Conservation (phyloP, 2,888 invertebrate genomes). For the Cecidostiba fungosa region DNA sequence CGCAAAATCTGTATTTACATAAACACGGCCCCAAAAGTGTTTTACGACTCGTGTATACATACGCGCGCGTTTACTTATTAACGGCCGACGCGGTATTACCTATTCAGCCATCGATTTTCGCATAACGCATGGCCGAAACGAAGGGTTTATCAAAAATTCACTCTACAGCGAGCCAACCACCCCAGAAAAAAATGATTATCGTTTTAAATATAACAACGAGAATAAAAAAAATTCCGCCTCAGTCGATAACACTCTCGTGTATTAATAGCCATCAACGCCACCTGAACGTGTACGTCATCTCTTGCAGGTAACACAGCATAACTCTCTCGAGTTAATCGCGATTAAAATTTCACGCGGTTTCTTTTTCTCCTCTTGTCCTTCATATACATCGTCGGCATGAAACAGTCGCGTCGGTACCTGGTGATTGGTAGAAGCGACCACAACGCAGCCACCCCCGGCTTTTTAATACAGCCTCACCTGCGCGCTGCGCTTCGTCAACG, state of each 20-base stretch:
- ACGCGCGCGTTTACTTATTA: slow-evolving; percentile 46
- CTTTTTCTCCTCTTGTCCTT: slow-evolving; percentile 23
- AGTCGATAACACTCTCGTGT: not conserved
- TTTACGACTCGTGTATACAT: slow-evolving; percentile 39
- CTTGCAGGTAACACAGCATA: not conserved
- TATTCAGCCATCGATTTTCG: slow-evolving; percentile 57
- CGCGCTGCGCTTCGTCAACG: slow-evolving; percentile 75
- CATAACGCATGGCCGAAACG: slow-evolving; percentile 32
- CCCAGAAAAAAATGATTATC: not conserved
- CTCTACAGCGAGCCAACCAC: not conserved
- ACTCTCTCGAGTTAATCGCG: not conserved
- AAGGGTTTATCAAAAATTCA: slow-evolving; percentile 43
- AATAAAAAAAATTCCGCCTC: not conserved
- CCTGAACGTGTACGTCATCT: not conserved
- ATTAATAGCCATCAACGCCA: not conserved
- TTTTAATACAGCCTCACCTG: slow-evolving; percentile 79
- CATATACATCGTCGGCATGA: slow-evolving; percentile 63
- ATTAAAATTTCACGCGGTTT: slow-evolving; percentile 3
- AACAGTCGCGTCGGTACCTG: not conserved
- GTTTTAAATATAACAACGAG: not conserved
- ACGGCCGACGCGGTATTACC: slow-evolving; percentile 31
- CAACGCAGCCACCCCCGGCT: slow-evolving; percentile 76
- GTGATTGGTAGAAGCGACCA: slow-evolving; percentile 65
- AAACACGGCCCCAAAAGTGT: slow-evolving; percentile 40
- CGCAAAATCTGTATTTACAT: slow-evolving; percentile 44